Conservation (phyloP, 2,888 invertebrate species). For the Trilocha varians region DNA sequence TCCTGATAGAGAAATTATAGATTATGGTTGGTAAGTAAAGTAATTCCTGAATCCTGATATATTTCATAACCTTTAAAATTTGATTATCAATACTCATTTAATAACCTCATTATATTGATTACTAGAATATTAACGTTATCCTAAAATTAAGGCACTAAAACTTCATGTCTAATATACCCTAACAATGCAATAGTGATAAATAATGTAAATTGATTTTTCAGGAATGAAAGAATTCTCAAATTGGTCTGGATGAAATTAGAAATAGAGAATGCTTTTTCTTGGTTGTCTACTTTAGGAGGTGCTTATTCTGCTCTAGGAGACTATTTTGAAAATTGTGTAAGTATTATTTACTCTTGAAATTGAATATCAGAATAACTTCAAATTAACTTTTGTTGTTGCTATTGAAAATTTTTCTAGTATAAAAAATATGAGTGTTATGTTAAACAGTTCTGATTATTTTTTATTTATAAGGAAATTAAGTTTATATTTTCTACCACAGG, state of each 20-base stretch:
- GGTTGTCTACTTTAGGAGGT: conserved; percentile 96
- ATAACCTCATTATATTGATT: no score
- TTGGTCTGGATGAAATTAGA: conserved; percentile 78
- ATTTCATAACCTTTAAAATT: neutral
- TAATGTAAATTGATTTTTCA: conserved; percentile 24
- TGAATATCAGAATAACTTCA: no score
- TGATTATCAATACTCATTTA: no score
- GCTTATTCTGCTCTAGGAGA: conserved; percentile 97
- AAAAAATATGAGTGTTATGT: no score
- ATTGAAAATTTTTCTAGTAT: no score
- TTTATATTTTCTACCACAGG: conserved; percentile 65
- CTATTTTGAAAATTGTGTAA: conserved; percentile 83
- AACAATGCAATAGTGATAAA: neutral
- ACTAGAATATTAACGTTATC: no score
- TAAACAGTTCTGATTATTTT: no score
- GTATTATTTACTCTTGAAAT: conserved; percentile 26
- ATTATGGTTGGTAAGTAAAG: conserved; percentile 78
- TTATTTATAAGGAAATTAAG: no score
- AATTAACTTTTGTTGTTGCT: no score
- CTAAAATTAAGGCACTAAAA: no score
- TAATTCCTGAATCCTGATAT: neutral
- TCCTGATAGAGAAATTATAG: conserved; percentile 76
- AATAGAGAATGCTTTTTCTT: conserved; percentile 89
- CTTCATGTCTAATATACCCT: no score
- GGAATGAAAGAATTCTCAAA: conserved; percentile 55